These are phyloP conservation scores for Atta colombica DNA, from an alignment of 1,140 invertebrate species.

Conservation along the genomic window DNA sequence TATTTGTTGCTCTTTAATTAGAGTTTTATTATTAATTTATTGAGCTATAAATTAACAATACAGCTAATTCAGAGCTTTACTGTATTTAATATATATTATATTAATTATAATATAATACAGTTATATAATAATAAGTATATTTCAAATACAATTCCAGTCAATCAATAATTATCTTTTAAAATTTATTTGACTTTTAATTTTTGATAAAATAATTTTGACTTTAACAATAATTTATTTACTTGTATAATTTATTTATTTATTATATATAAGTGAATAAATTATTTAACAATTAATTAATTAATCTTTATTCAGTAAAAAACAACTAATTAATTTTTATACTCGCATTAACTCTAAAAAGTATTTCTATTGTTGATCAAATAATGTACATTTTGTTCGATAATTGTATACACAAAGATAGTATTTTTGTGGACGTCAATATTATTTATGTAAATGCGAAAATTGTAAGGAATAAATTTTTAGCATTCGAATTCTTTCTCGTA, in stretches of 20 bases:
- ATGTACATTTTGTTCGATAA: background rate
- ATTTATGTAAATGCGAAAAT: background rate
- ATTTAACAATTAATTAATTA: too few species aligned
- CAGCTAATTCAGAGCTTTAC: background rate
- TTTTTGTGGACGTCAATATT: background rate
- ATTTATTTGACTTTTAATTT: background rate
- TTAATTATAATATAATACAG: background rate
- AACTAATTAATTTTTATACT: too few species aligned
- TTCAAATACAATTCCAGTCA: background rate
- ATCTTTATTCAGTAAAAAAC: too few species aligned
- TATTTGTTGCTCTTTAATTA: background rate
- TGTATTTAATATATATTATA: background rate
- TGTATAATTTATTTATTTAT: background rate
- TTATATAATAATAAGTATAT: background rate
- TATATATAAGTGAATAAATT: too few species aligned
- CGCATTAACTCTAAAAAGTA: too few species aligned
- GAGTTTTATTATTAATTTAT: constrained; percentile 1
- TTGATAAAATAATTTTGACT: background rate
- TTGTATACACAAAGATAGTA: background rate
- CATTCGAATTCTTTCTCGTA: background rate
- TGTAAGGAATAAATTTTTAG: constrained; percentile 7
- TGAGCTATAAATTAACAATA: background rate
- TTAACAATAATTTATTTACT: background rate
- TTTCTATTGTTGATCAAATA: too few species aligned
- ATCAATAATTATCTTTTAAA: background rate